Base-by-base conservation (phyloP, 2,888 invertebrate genomes). In the Lasioglossum leucozonium region DNA sequence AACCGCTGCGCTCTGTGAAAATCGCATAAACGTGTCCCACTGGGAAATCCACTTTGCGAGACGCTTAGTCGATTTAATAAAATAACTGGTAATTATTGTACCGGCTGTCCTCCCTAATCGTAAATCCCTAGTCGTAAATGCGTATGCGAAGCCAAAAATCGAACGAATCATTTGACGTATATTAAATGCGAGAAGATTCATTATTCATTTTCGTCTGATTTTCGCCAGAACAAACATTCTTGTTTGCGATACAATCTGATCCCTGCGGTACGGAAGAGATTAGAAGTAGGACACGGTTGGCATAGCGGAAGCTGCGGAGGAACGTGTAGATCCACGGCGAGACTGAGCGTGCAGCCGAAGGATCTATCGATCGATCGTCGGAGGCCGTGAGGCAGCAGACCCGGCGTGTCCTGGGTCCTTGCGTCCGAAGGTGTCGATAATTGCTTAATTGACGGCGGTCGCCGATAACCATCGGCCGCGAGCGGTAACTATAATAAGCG, bases 401-500 rank as follows among this genome's bases (percentile, higher is more conserved):
- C 40, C 78, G 79, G 47, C 75, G 79, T 62, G 51, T 51, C 79
- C 83, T 58, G 72, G 80, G 75, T 81, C 80, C 81, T 74, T 65
- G 72, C 80, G 34, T 37, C 11, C 74, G 87, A 82, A 86, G 86
- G 87, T 88, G 88, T 84, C 87, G 90, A 91, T 92, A 92, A 92
- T 92, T 91, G 91, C 91, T 92, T 92, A 92, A 92, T 92, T 91
- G 92, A 92, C 91, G 88, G 82, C 84, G 84, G 85, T 86, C 89
- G 85, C 79, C 78, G 91, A 91, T 91, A 91, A 91, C 81, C 82
- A 91, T 91, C 91, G 85, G 72, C 86, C 82, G 84, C 89, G 84
- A 81, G 86, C 86, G 87, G 87, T 90, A 90, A 91, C 90, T 89
- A 86, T 90, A 90, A 89, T 91, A 91, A 87, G 86, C 81, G 72